Base-by-base conservation (phyloP, 2,888 invertebrate genomes). In the Orthonevra nobilis region DNA sequence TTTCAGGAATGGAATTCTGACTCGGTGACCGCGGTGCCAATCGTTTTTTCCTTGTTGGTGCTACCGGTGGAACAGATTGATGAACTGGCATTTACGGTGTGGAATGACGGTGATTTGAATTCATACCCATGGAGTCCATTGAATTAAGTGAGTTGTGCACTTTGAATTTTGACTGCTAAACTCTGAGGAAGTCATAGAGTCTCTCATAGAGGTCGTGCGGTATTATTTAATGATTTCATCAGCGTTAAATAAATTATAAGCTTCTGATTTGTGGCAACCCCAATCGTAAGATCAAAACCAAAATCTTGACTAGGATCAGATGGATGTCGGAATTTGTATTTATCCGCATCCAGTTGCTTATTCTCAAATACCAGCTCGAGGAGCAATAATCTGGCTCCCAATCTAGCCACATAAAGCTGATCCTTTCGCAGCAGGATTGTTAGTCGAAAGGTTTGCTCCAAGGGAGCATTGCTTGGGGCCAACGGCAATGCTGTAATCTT, bases 321-420 rank as follows among this genome's bases (percentile, higher is more conserved):
- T 88, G 95, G 94, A 90, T 94, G 94, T 82, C 94, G 91, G 82
- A 95, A 92, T 87, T 94, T 93, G 87, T 94, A 95, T 86, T 94
- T 93, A 58, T 90, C 88, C 17, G 91, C 90, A 86, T 95, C 94
- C 84, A 95, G 89, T 86, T 92, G 92, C 87, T 95, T 95, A 85
- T 95, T 94, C 50, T 91, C 91, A 85, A 95, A 95, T 9, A 95
- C 93, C 86, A 93, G 91, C 66, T 91, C 90, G 83, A 94, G 90
- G 20, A 96, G 89, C 20, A 91, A 90, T 50, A 92, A 92, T 82
- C 92, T 91, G 9, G 93, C 93, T 81, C 93, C 93, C 74, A 95
- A 92, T 81, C 96, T 90, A 34, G 92, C 91, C 7, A 96, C 95
- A 88, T 92, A 94, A 66, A 95, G 90, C 89, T 96, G 95, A 86